Evolutionary conservation across 2,113 vertebrate species (phyloP).

Genomic region (Trinectes maculatus): DNA sequence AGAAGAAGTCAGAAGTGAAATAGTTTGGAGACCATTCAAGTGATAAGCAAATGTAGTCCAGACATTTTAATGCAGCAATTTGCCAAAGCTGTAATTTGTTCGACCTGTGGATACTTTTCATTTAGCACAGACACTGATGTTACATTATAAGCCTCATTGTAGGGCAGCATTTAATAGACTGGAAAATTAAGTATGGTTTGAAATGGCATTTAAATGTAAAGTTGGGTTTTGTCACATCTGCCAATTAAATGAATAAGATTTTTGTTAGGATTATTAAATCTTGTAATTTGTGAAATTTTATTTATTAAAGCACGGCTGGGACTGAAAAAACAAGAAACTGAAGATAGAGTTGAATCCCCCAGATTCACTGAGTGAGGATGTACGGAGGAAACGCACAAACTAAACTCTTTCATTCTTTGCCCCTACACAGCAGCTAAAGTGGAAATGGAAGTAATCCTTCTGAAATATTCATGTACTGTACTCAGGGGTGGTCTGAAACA

Average conservation of each 20-base stretch:
- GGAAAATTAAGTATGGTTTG: constrained; percentile 42
- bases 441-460: constrained; percentile 56
- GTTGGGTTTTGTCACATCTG: background rate
- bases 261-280: background rate
- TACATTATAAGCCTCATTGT: constrained; percentile 38
- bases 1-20: constrained; percentile 27
- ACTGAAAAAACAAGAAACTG: too few species aligned
- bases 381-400: constrained; percentile 15
- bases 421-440: constrained; percentile 24
- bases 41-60: constrained; percentile 42
- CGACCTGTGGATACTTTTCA: constrained; percentile 30
- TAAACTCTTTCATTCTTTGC: constrained; percentile 30
- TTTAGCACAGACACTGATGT: constrained; percentile 32
- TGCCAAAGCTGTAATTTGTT: constrained; percentile 37
- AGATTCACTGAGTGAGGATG: constrained; percentile 14
- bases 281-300: constrained; percentile 2
- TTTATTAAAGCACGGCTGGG: constrained; percentile 9
- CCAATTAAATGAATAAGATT: constrained; percentile 11
- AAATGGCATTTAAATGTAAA: constrained; percentile 29
- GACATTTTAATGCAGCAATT: constrained; percentile 48
- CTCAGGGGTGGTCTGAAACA: background rate
- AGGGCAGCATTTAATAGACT: constrained; percentile 47
- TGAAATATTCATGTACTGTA: constrained; percentile 61
- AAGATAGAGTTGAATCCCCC: constrained; percentile 33
- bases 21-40: constrained; percentile 34